phyloP scores from a whole-genome alignment of 1,140 invertebrate genomes.

The Panagrolaimus sp. region DNA sequence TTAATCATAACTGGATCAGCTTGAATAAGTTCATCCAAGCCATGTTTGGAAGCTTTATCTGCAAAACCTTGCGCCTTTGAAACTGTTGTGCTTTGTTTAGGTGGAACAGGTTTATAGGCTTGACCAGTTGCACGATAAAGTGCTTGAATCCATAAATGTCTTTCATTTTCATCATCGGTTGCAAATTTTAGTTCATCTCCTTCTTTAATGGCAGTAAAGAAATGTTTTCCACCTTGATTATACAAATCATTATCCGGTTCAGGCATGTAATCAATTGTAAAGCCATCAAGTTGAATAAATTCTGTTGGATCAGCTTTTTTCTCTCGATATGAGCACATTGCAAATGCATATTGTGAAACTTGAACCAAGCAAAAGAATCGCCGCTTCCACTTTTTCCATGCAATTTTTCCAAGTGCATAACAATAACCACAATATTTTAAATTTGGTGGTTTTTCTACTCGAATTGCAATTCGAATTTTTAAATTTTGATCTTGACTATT shows the following conservation, averaged over 20 bases:
- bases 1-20: conserved; percentile 94
- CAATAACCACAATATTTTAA: conserved; percentile 95
- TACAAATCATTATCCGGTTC: conserved; percentile 72
- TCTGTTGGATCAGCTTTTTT: conserved; percentile 98
- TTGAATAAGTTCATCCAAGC: conserved; percentile 97
- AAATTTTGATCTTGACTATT: conserved; percentile 89
- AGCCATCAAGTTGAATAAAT: conserved; percentile 98
- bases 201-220: conserved; percentile 96
- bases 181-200: conserved; percentile 94
- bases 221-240: conserved; percentile 81
- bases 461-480: conserved; percentile 90
- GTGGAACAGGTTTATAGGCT: conserved; percentile 93
- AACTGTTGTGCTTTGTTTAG: conserved; percentile 63
- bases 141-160: conserved; percentile 92
- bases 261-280: conserved; percentile 92
- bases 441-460: conserved; percentile 93
- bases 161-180: conserved; percentile 94
- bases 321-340: conserved; percentile 97
- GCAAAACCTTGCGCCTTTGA: conserved; percentile 62
- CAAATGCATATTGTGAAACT: conserved; percentile 99
- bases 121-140: conserved; percentile 97
- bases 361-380: conserved; percentile 96
- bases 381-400: conserved; percentile 99
- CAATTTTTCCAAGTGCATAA: conserved; percentile 87
- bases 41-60: conserved; percentile 90